Conservation (phyloP, 2,113 vertebrate species). For the Sorex araneus region DNA sequence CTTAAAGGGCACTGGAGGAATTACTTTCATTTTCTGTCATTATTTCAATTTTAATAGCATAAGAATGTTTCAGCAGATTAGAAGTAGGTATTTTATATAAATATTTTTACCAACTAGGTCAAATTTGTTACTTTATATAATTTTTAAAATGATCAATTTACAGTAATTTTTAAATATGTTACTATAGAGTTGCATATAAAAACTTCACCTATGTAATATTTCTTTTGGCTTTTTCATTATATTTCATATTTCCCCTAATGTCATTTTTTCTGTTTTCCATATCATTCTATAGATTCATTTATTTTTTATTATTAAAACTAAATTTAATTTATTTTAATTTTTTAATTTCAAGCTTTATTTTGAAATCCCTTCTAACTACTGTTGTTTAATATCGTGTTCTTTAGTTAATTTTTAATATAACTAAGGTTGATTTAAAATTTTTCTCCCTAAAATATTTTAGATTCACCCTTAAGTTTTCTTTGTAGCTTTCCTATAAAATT, state of each 20-base stretch:
- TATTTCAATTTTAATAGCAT: not conserved
- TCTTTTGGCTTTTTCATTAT: not conserved
- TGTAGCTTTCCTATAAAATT: not conserved
- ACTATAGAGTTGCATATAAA: not conserved
- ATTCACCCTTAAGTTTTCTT: not conserved
- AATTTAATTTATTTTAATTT: not conserved
- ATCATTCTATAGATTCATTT: not conserved
- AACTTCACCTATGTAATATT: not conserved
- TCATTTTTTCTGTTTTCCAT: not conserved
- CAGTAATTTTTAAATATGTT: constrained; percentile 4
- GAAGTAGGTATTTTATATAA: not conserved
- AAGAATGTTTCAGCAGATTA: not conserved
- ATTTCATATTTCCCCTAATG: not conserved
- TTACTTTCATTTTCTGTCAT: not conserved
- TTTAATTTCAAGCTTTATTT: not conserved
- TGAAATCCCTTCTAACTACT: not conserved
- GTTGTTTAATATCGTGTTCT: not conserved
- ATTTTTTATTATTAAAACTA: not conserved
- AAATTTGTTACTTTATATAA: constrained; percentile 16
- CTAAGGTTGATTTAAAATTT: not conserved
- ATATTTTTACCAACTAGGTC: not conserved
- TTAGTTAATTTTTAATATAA: not conserved
- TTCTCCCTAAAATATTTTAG: not conserved
- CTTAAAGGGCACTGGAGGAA: not conserved
- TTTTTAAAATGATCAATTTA: constrained; percentile 7